phyloP scores from a whole-genome alignment of 2,888 invertebrate species.

The Sarcophaga carnaria region DNA sequence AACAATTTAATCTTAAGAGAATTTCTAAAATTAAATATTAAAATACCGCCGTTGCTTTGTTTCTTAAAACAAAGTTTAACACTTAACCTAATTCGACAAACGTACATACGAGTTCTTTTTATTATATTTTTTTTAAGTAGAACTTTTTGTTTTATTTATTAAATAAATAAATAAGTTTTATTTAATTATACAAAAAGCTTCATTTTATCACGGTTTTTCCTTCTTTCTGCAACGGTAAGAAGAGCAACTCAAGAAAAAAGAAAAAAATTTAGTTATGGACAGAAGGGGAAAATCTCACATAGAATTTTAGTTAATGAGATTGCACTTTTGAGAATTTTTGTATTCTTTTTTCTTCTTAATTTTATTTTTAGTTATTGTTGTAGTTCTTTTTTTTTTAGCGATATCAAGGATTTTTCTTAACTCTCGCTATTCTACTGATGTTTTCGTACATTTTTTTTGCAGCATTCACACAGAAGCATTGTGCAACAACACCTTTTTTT shows the following conservation, averaged over 20 bases:
- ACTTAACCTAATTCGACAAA: constrained; percentile 47
- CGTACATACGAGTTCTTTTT: background rate
- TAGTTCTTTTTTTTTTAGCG: constrained; percentile 8
- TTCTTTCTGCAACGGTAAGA: background rate
- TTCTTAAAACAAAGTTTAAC: constrained; percentile 7
- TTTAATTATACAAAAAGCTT: constrained; percentile 52
- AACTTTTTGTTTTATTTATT: constrained; percentile 2
- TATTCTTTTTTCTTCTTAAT: constrained; percentile 7
- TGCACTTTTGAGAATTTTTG: constrained; percentile 59
- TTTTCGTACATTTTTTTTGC: constrained; percentile 2
- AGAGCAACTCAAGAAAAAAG: background rate
- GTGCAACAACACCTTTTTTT: constrained; percentile 4
- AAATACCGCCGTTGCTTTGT: background rate
- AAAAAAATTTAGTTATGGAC: background rate
- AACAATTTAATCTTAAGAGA: background rate
- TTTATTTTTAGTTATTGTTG: constrained; percentile 25
- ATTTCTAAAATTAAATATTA: background rate
- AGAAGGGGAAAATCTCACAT: constrained; percentile 23
- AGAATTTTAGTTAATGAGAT: constrained; percentile 66
- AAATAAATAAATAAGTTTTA: constrained; percentile 33
- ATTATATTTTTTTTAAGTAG: background rate
- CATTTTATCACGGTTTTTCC: background rate
- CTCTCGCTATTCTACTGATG: background rate
- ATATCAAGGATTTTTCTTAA: constrained; percentile 47
- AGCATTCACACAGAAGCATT: background rate